A percentile compares a stretch with the other conserved stretches of the same genome.
Evolutionary conservation across 2,113 vertebrate species (phyloP).

Genomic region (Poicephalus meyeri): DNA sequence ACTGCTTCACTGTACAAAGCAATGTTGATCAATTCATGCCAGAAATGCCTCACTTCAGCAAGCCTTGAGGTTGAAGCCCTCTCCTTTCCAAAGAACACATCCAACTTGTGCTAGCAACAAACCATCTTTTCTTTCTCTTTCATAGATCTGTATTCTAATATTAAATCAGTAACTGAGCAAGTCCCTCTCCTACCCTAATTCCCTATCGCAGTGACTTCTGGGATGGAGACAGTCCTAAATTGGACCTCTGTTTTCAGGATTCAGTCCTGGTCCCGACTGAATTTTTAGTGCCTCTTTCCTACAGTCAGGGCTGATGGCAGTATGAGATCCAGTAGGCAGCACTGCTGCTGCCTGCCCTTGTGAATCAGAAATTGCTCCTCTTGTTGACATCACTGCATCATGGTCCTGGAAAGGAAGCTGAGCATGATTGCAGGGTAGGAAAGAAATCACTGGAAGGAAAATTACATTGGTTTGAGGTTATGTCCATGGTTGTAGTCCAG

Average conservation of each 20-base stretch:
- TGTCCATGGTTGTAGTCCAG: not conserved
- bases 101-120: not conserved
- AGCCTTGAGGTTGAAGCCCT: not conserved
- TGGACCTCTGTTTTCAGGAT: not conserved
- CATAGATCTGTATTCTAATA: not conserved
- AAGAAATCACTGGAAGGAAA: not conserved
- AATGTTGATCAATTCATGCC: not conserved
- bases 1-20: not conserved
- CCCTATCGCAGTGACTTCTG: not conserved
- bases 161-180: not conserved
- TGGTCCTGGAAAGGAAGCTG: constrained; percentile 6
- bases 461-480: constrained; percentile 7
- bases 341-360: not conserved
- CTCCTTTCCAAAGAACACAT: not conserved
- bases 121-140: not conserved
- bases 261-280: not conserved
- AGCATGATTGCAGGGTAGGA: constrained; percentile 28
- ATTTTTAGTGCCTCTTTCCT: not conserved
- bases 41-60: not conserved
- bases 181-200: not conserved
- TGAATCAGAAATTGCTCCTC: not conserved
- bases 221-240: not conserved
- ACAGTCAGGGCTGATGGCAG: not conserved
- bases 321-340: not conserved
- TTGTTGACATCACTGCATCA: not conserved